phyloP scores from a whole-genome alignment of 2,113 vertebrate species.

The Pelecanus crispus region DNA sequence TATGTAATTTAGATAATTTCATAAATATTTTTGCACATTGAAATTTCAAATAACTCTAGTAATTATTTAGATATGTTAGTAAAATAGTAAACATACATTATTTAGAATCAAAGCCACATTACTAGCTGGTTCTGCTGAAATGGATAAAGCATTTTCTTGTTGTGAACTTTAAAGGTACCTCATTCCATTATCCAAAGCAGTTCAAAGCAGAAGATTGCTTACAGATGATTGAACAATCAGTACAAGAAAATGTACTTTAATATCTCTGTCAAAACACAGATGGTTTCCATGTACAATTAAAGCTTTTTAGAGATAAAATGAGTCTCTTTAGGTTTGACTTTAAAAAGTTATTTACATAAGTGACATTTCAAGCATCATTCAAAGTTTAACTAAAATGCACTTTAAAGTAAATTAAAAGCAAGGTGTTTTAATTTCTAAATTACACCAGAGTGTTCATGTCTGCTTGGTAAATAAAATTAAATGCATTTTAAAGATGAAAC shows the following conservation, averaged over 20 bases:
- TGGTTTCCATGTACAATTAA: neutral
- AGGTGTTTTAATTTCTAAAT: neutral
- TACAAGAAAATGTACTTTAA: conserved; percentile 40
- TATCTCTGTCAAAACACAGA: neutral
- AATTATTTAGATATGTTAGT: neutral
- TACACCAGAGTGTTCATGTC: neutral
- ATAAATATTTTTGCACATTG: neutral
- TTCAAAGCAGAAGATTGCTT: neutral
- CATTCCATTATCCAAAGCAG: neutral
- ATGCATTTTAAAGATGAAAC: neutral
- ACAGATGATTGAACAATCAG: neutral
- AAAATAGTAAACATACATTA: neutral
- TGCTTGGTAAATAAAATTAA: neutral
- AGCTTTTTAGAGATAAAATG: neutral
- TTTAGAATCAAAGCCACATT: neutral
- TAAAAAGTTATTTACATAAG: neutral
- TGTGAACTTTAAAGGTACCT: neutral
- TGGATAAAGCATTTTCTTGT: neutral
- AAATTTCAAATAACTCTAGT: neutral
- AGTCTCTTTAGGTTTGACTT: neutral
- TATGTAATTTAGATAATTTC: neutral
- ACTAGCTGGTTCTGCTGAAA: neutral
- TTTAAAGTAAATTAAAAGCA: neutral
- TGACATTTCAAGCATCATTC: neutral
- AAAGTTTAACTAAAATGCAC: neutral